Conservation (phyloP, 2,797 vertebrate genomes). For the Sebastes goodei region DNA sequence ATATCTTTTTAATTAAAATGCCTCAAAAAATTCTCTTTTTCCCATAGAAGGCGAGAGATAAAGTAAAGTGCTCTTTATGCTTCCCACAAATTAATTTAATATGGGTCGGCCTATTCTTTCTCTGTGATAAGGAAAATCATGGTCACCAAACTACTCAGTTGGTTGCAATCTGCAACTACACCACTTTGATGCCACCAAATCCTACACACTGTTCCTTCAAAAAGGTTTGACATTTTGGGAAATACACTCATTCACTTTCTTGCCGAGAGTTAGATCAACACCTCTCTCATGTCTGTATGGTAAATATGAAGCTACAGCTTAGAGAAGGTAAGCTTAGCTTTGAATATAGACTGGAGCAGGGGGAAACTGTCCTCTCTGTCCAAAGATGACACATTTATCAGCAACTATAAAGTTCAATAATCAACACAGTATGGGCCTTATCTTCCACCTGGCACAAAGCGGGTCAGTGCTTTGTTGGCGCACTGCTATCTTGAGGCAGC, state of each 20-base stretch:
- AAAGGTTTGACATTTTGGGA: not conserved
- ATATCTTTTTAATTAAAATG: not conserved
- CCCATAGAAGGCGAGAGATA: not conserved
- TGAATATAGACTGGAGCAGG: not conserved
- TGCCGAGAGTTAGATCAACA: not conserved
- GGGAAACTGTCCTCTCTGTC: not conserved
- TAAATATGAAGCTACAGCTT: not conserved
- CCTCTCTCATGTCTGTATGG: not conserved
- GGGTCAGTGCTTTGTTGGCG: too few species aligned
- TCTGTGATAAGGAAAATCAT: not conserved
- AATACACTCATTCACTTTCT: not conserved
- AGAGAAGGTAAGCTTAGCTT: not conserved
- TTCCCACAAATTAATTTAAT: not conserved
- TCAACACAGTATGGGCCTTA: not conserved
- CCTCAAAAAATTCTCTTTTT: not conserved
- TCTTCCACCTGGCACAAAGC: too few species aligned
- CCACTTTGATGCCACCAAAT: too few species aligned
- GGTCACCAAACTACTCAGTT: not conserved
- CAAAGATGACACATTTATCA: not conserved
- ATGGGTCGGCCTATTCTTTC: not conserved
- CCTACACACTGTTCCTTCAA: too few species aligned
- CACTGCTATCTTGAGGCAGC: too few species aligned
- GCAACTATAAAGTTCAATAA: not conserved
- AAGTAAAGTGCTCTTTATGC: not conserved
- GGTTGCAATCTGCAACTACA: too few species aligned